Evolutionary conservation across 2,797 vertebrate species (phyloP).

Genomic region (Myripristis jacobus): DNA sequence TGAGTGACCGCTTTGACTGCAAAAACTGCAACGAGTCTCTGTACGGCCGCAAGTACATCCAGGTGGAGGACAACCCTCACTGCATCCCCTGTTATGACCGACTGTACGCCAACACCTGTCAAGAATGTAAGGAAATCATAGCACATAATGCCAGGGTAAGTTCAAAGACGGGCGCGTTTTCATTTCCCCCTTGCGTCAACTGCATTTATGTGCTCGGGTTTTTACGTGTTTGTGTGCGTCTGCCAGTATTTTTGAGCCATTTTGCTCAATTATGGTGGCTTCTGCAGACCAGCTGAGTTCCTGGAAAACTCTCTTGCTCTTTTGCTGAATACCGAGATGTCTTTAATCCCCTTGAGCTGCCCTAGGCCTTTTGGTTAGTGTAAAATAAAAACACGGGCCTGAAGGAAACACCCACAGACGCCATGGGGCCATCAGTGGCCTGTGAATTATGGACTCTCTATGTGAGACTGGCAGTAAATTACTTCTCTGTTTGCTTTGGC

Average conservation of each 20-base stretch:
- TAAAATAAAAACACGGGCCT: conserved; percentile 40
- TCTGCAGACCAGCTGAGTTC: conserved; percentile 26
- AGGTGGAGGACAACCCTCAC: conserved; percentile 89
- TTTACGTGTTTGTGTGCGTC: background rate
- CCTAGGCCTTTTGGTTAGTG: conserved; percentile 22
- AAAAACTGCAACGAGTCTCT: conserved; percentile 92
- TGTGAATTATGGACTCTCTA: conserved; percentile 59
- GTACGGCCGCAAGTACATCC: conserved; percentile 94
- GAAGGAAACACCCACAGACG: conserved; percentile 49
- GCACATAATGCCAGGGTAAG: conserved; percentile 91
- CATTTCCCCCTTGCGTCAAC: too few relatives aligned
- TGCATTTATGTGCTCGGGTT: too few relatives aligned
- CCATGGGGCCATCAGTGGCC: conserved; percentile 40
- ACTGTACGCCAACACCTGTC: conserved; percentile 92
- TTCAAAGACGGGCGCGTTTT: background rate
- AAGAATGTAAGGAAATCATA: conserved; percentile 92
- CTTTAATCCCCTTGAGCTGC: conserved; percentile 35
- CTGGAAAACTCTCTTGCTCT: conserved; percentile 21
- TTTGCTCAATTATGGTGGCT: conserved; percentile 4
- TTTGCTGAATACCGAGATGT: conserved; percentile 25
- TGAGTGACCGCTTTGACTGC: conserved; percentile 93
- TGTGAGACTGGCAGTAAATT: conserved; percentile 56
- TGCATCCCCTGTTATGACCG: conserved; percentile 95
- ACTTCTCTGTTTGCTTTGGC: conserved; percentile 61
- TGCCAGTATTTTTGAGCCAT: background rate